These are phyloP conservation scores for Lasioglossum lativentre DNA, from an alignment of 2,888 invertebrate genomes.

Conservation along the genomic window DNA sequence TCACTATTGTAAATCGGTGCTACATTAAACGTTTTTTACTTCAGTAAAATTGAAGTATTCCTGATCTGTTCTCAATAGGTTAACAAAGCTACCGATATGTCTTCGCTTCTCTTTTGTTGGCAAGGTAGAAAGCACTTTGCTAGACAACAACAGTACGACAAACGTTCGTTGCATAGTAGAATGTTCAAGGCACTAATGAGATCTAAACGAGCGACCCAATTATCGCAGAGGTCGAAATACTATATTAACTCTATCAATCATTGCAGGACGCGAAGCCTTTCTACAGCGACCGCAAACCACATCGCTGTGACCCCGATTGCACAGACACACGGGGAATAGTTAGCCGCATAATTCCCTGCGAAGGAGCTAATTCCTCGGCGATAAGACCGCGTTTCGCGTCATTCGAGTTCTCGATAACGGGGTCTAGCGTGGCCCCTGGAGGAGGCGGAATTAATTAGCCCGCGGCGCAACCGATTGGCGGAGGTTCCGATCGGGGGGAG, in stretches of 20 bases:
- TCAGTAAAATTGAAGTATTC: too few species aligned
- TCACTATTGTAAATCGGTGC: too few species aligned
- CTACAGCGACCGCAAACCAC: not conserved
- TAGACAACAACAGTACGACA: not conserved
- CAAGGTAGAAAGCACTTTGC: not conserved
- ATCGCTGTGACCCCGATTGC: not conserved
- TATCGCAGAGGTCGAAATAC: not conserved
- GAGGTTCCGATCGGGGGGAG: slow-evolving; percentile 57
- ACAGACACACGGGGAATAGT: not conserved
- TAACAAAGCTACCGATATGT: not conserved
- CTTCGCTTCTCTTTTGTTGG: not conserved
- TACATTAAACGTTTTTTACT: too few species aligned
- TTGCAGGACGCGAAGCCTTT: not conserved
- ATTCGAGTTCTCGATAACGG: slow-evolving; percentile 72
- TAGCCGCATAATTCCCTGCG: slow-evolving; percentile 54
- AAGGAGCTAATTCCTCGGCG: slow-evolving; percentile 68
- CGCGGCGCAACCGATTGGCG: slow-evolving; percentile 65
- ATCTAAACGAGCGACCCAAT: not conserved
- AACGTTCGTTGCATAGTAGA: not conserved
- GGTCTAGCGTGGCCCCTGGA: slow-evolving; percentile 59
- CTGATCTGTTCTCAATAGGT: too few species aligned
- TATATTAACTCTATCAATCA: not conserved
- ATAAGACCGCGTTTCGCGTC: slow-evolving; percentile 70
- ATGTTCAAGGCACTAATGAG: not conserved
- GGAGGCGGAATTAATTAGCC: slow-evolving; percentile 75